A percentile compares a stretch with the other conserved stretches of the same genome.
phyloP scores from a whole-genome alignment of 1,140 invertebrate species.

The Octopus sinensis region DNA sequence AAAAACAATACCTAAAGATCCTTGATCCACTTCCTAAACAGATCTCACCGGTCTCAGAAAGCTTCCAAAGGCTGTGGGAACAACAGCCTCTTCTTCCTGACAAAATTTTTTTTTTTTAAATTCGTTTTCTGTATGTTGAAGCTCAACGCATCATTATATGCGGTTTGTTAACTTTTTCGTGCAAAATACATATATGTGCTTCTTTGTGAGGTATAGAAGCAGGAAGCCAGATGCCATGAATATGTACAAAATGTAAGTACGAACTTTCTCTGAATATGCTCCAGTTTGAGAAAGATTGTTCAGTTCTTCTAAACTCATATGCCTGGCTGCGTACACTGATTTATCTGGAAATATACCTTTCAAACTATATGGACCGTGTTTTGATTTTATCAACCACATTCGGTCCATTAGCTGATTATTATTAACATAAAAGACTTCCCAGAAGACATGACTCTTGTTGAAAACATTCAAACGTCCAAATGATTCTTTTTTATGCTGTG shows the following conservation, averaged over 20 bases:
- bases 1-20: too few relatives aligned
- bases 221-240: too few relatives aligned
- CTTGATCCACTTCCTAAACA: too few relatives aligned
- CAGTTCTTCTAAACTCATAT: neutral
- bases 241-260: neutral
- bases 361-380: slow-evolving; percentile 39
- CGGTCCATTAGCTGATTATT: slow-evolving; percentile 43
- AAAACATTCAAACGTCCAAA: slow-evolving; percentile 78
- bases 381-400: slow-evolving; percentile 38
- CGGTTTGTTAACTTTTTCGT: too few relatives aligned
- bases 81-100: too few relatives aligned
- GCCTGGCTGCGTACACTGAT: neutral
- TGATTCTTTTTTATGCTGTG: slow-evolving; percentile 36
- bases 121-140: too few relatives aligned
- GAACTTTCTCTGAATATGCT: neutral
- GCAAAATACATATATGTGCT: too few relatives aligned
- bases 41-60: too few relatives aligned
- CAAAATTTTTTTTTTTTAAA: too few relatives aligned
- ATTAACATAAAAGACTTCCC: slow-evolving; percentile 78
- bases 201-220: too few relatives aligned
- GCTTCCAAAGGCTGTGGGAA: too few relatives aligned
- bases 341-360: slow-evolving; percentile 16
- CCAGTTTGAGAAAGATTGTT: neutral
- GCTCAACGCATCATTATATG: too few relatives aligned
- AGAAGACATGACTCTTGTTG: slow-evolving; percentile 82